A percentile compares a stretch with the other conserved stretches of the same genome.
These are phyloP conservation scores for Strix aluco DNA, from an alignment of 2,113 vertebrate genomes.

Conservation along the genomic window DNA sequence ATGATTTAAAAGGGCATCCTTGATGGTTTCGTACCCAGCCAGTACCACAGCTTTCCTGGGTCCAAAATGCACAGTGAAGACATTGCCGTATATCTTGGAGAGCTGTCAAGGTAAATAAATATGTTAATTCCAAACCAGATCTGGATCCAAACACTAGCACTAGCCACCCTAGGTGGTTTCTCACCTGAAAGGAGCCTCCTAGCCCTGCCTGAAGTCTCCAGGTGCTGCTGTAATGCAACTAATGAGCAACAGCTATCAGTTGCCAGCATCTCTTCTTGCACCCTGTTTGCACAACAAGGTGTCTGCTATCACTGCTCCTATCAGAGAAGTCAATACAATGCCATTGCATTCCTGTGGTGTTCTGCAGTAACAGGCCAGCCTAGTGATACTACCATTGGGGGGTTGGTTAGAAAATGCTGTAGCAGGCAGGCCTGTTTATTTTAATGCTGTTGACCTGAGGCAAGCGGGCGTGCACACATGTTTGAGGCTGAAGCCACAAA, in stretches of 20 bases:
- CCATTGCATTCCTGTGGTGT: constrained; percentile 39
- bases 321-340: not conserved
- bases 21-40: constrained; percentile 80
- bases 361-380: constrained; percentile 44
- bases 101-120: constrained; percentile 70
- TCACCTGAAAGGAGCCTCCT: not conserved
- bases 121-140: not conserved
- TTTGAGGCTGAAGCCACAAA: constrained; percentile 41
- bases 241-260: not conserved
- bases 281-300: constrained; percentile 61
- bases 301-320: constrained; percentile 49
- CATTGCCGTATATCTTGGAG: constrained; percentile 78
- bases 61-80: constrained; percentile 83
- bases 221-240: not conserved
- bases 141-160: not conserved
- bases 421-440: constrained; percentile 47
- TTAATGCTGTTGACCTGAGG: constrained; percentile 41
- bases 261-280: constrained; percentile 30
- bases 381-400: not conserved
- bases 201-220: not conserved
- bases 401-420: not conserved
- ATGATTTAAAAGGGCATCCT: constrained; percentile 76
- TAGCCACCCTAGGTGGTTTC: not conserved
- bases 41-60: constrained; percentile 78
- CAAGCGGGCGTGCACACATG: not conserved